Evolutionary conservation across 2,113 vertebrate genomes (phyloP).

Genomic region (Puffinus mauretanicus): DNA sequence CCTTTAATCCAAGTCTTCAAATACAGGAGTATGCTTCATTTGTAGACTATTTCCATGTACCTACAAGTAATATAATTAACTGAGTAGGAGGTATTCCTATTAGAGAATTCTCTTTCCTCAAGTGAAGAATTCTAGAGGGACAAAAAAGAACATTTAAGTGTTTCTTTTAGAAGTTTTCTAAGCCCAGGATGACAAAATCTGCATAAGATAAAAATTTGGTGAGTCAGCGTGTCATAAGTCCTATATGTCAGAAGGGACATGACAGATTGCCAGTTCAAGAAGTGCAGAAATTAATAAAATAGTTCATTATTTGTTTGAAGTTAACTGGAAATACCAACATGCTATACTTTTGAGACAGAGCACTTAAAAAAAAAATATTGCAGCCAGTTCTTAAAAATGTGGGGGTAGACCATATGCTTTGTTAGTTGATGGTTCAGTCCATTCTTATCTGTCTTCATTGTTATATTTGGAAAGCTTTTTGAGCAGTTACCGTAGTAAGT

Average conservation of each 20-base stretch:
- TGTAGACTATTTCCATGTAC: background rate
- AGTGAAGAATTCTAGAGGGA: background rate
- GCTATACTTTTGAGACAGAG: background rate
- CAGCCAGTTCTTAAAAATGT: background rate
- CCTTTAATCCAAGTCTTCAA: background rate
- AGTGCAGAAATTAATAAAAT: background rate
- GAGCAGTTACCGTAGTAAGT: background rate
- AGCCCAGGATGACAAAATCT: background rate
- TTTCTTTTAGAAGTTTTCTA: background rate
- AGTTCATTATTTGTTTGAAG: background rate
- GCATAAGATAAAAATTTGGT: background rate
- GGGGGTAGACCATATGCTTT: background rate
- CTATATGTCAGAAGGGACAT: background rate
- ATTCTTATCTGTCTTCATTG: background rate
- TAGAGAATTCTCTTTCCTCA: background rate
- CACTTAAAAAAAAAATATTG: background rate
- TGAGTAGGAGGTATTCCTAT: background rate
- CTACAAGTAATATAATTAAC: background rate
- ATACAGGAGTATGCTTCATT: background rate
- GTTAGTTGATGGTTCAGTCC: background rate
- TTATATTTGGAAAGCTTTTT: background rate
- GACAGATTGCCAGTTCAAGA: background rate
- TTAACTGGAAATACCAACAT: background rate
- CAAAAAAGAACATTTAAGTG: background rate
- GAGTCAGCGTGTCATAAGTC: background rate